phyloP scores from a whole-genome alignment of 2,888 invertebrate genomes.

The Rhagium mordax region DNA sequence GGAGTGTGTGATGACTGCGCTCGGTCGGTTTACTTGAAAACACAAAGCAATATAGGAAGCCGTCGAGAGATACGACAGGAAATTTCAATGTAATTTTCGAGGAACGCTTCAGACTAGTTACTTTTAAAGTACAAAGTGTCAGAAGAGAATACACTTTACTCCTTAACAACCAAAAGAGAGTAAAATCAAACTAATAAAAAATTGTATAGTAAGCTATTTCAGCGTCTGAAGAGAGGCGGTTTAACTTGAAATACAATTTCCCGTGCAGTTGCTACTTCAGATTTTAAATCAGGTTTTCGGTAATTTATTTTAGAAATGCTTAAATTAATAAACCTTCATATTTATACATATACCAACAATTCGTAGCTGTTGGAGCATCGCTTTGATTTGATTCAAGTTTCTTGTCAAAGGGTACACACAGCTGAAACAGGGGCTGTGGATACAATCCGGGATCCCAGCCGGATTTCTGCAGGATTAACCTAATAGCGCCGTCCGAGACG shows the following conservation, averaged over 20 bases:
- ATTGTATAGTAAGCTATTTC: background rate
- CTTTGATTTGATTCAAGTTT: background rate
- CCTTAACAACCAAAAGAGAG: background rate
- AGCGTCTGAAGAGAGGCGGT: background rate
- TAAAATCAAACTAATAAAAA: background rate
- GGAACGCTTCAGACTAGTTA: constrained; percentile 36
- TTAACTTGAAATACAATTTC: background rate
- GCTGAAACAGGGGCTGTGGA: constrained; percentile 17
- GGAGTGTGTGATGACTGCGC: constrained; percentile 50
- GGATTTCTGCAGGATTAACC: constrained; percentile 39
- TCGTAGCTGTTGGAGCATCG: constrained; percentile 58
- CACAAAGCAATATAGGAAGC: constrained; percentile 57
- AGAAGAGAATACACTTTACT: constrained; percentile 4
- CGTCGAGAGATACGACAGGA: constrained; percentile 54
- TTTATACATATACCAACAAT: too few species aligned
- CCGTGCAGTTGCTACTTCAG: background rate
- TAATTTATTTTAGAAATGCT: background rate
- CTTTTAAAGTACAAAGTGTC: constrained; percentile 18
- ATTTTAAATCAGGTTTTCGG: too few species aligned
- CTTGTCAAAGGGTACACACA: background rate
- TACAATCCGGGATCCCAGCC: constrained; percentile 32
- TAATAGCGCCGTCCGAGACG: constrained; percentile 35
- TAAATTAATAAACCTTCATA: too few species aligned
- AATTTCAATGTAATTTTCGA: constrained; percentile 57
- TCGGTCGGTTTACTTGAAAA: constrained; percentile 52